Evolutionary conservation across 2,888 invertebrate species (phyloP), one percentile per base, ranked within the genome.

Genomic region (Sussaba pulchella): DNA sequence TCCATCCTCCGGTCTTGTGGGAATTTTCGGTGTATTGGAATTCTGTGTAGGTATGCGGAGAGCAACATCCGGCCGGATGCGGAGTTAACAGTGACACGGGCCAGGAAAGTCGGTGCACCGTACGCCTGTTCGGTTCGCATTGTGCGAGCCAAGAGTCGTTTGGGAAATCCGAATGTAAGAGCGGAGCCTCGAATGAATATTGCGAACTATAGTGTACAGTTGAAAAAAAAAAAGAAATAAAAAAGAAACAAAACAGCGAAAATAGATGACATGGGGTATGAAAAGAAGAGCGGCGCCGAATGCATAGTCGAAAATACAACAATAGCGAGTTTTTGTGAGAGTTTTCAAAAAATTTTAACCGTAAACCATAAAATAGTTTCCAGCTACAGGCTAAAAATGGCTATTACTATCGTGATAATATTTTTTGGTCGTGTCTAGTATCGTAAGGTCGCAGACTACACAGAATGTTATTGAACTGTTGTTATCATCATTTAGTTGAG

Each of bases 131-230:
- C 64, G 74, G 31, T 50, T 70, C 64, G 74, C 66, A 66, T 75
- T 75, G 74, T 50, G 31, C 70, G 75, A 64, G 79, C 79, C 79
- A 79, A 79, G 17, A 75, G 79, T 75, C 75, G 79, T 79, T 79
- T 75, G 59, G 79, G 66, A 66, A 78, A 79, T 66, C 75, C 74
- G 74, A 75, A 79, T 71, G 67, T 66, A 59, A 70, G 69, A 63
- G 45, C 61, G 5, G 2, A 50, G 43, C 26, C 17, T 24, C 26
- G 57, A 70, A 43, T 69, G 31, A 64, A 64, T 43, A 67, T 36
- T 19, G 47, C n/a, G 14, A 14, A 19, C 17, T 41, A 47, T 39
- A 21, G 52, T 63, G 31, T 21, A 21, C 43, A 10, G 19, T 21
- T 26, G 26, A 61, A 52, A 69, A 21, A 17, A 17, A 41, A 36